A percentile compares a stretch with the other conserved stretches of the same genome.
Conservation (phyloP, 2,113 vertebrate species). For the Megaceryle torquata region DNA sequence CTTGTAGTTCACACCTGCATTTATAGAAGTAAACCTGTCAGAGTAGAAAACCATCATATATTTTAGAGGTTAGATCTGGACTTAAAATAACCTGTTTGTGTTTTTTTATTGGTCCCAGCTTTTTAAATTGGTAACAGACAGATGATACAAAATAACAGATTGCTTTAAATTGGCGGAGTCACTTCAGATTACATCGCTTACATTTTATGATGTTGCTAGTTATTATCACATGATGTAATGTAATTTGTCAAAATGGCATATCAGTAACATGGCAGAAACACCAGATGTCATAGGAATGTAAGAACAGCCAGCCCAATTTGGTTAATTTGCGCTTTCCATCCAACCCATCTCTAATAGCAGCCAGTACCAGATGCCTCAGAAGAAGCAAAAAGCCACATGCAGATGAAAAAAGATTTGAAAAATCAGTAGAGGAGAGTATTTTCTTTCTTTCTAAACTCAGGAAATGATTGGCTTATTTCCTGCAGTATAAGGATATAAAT, state of each 20-base stretch:
- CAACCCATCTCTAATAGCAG: neutral
- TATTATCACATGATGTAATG: neutral
- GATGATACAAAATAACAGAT: constrained; percentile 5
- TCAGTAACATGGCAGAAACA: constrained; percentile 27
- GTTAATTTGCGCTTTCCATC: neutral
- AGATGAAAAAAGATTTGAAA: neutral
- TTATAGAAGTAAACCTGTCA: neutral
- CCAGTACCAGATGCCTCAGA: constrained; percentile 9
- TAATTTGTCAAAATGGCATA: constrained; percentile 44
- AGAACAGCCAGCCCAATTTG: constrained; percentile 22
- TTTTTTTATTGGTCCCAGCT: neutral
- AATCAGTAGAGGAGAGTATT: neutral
- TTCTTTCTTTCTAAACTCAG: neutral
- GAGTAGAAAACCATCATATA: neutral
- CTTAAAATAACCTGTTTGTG: neutral
- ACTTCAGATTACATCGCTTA: neutral
- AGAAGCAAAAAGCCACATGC: neutral
- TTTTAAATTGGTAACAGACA: constrained; percentile 18
- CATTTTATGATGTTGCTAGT: constrained; percentile 5
- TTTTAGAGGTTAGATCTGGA: neutral
- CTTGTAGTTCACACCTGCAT: neutral
- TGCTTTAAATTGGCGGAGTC: constrained; percentile 23
- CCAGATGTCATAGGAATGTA: constrained; percentile 34
- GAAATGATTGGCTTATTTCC: neutral
- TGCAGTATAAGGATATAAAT: neutral